These are phyloP conservation scores for Blennius ocellaris DNA, from an alignment of 2,113 vertebrate genomes.

Conservation along the genomic window DNA sequence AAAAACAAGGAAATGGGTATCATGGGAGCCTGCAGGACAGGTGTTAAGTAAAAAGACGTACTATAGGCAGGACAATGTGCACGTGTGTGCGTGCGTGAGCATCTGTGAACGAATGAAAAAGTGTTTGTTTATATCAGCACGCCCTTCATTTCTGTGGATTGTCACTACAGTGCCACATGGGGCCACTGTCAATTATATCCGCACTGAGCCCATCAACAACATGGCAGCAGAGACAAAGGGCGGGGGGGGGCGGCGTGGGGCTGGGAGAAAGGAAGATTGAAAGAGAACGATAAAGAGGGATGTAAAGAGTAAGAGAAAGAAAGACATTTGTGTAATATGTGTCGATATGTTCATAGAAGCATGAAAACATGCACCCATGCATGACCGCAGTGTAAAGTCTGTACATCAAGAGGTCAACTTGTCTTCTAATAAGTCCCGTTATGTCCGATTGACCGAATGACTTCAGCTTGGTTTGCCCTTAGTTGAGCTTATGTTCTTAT, in stretches of 20 bases:
- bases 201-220: constrained; percentile 51
- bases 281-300: background rate
- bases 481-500: constrained; percentile 4
- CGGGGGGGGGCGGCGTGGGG: too few species aligned
- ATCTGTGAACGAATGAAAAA: constrained; percentile 20
- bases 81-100: constrained; percentile 12
- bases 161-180: constrained; percentile 70
- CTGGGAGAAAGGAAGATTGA: constrained; percentile 24
- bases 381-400: background rate
- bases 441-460: constrained; percentile 15
- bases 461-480: background rate
- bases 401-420: constrained; percentile 44
- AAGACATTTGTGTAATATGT: constrained; percentile 7
- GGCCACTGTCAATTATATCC: constrained; percentile 73
- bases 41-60: constrained; percentile 68
- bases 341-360: constrained; percentile 17
- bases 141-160: constrained; percentile 63
- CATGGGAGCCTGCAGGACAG: constrained; percentile 60
- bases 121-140: constrained; percentile 69
- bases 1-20: constrained; percentile 71
- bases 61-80: constrained; percentile 20
- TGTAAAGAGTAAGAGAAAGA: constrained; percentile 6
- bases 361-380: constrained; percentile 21
- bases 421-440: constrained; percentile 12
- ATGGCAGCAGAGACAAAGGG: constrained; percentile 27